Base-by-base conservation (phyloP, 2,797 vertebrate genomes). In the Tadarida brasiliensis region DNA sequence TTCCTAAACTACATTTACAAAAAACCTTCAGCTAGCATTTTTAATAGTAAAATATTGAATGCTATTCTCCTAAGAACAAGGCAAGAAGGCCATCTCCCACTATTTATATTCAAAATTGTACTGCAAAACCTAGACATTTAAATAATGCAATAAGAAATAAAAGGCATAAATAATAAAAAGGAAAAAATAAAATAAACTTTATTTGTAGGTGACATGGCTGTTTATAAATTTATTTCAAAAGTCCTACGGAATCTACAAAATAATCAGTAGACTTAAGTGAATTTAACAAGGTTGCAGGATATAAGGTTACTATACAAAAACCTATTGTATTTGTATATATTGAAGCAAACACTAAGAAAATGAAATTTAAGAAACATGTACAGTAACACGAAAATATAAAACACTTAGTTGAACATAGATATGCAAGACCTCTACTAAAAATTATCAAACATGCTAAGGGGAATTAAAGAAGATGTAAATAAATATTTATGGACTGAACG, bases 181-280 rank as follows among this genome's bases (percentile, higher is more conserved):
- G 19, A 80, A 87, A 20, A 67, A 73, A 84, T 47, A 85, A 89
- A 84, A 11, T 3, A 78, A 54, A 24, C 20, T 84, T 17, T 54
- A 95, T 44, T 10, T 88, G 28, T 65, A 71, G 80, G 16, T 51
- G 8, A 44, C 26, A 87, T 12, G 57, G 67, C 26, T 57, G 17
- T 77, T 54, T 49, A 82, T 30, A 68, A 71, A 56, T 65, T n/a
- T 65, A 65, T 63, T n/a, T 65, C 2, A 65, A 89, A 74, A 89
- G 89, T 30, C 22, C 35, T 74, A 63, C 65, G 16, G 5, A 74
- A 65, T 20, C n/a, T 19, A 95, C 5, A 90, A 78, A 90, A 61
- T 78, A 95, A 86, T 80, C 47, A 44, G 54, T 85, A n/a, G 28
- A 77, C 24, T 67, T 85, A 94, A 47, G 44, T 44, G 12, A 86